phyloP scores from a whole-genome alignment of 1,140 invertebrate genomes.

The Penaeus japonicus region DNA sequence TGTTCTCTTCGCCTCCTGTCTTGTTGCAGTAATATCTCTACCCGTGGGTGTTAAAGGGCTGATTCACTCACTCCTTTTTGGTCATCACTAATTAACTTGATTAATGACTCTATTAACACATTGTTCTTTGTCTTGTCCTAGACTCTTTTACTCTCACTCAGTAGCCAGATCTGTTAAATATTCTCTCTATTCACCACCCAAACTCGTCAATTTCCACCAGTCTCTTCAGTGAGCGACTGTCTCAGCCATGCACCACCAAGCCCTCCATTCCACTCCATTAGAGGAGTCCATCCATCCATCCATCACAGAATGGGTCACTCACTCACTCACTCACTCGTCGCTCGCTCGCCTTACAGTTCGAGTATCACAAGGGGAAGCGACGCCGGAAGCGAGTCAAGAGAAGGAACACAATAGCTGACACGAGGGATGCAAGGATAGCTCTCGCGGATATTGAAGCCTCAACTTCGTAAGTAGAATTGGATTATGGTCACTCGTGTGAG shows the following conservation, averaged over 20 bases:
- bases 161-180: too few species aligned
- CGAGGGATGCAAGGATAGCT: conserved; percentile 56
- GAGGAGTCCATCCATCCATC: not conserved
- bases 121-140: too few species aligned
- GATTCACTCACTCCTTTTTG: too few species aligned
- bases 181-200: too few species aligned
- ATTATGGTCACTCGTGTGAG: too few species aligned
- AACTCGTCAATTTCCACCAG: too few species aligned
- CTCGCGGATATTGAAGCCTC: conserved; percentile 42
- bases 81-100: too few species aligned
- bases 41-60: conserved; percentile 51
- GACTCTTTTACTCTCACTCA: too few species aligned
- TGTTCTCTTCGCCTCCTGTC: too few species aligned
- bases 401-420: conserved; percentile 86
- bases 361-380: conserved; percentile 68
- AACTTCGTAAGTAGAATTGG: conserved; percentile 26
- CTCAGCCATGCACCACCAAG: too few species aligned
- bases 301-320: not conserved
- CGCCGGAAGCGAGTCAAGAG: conserved; percentile 75
- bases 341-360: conserved; percentile 34
- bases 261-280: not conserved
- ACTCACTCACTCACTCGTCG: not conserved
- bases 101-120: too few species aligned
- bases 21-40: not conserved
- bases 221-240: too few species aligned